A percentile compares a stretch with the other conserved stretches of the same genome.
Evolutionary conservation across 2,888 invertebrate genomes (phyloP).

Genomic region (Colletes collaris): DNA sequence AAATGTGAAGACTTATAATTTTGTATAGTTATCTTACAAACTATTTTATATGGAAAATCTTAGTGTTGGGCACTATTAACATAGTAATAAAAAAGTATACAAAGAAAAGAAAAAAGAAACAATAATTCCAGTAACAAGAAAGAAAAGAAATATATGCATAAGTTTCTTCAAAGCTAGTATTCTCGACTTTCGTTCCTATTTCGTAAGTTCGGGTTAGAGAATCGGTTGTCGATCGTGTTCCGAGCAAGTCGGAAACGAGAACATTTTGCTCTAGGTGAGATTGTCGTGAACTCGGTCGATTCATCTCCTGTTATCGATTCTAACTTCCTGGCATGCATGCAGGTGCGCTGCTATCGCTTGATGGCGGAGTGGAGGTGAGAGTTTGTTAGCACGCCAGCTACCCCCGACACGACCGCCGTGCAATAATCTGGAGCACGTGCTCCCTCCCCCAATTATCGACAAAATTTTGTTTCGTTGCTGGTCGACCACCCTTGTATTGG

Average conservation of each 20-base stretch:
- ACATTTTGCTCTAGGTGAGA: neutral
- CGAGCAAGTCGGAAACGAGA: constrained; percentile 9
- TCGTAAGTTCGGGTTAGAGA: neutral
- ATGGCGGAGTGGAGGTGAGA: neutral
- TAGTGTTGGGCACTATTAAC: no score
- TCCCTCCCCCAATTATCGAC: constrained; percentile 34
- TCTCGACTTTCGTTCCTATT: no score
- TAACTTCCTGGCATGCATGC: constrained; percentile 38
- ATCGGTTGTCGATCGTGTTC: neutral
- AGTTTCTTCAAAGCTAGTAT: no score
- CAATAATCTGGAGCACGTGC: constrained; percentile 52
- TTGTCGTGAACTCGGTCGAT: constrained; percentile 12
- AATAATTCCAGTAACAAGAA: no score
- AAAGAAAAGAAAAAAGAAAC: no score
- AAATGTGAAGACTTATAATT: no score
- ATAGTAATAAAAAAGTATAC: no score
- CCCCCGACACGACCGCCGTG: constrained; percentile 5
- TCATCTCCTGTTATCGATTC: constrained; percentile 61
- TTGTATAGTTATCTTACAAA: no score
- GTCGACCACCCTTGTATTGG: neutral
- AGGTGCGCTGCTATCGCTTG: constrained; percentile 28
- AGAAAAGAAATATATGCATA: no score
- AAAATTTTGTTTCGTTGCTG: constrained; percentile 1
- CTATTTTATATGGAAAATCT: no score
- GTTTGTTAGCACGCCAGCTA: constrained; percentile 40